Conservation (phyloP, 2,888 invertebrate species). For the Blastobasis adustella region DNA sequence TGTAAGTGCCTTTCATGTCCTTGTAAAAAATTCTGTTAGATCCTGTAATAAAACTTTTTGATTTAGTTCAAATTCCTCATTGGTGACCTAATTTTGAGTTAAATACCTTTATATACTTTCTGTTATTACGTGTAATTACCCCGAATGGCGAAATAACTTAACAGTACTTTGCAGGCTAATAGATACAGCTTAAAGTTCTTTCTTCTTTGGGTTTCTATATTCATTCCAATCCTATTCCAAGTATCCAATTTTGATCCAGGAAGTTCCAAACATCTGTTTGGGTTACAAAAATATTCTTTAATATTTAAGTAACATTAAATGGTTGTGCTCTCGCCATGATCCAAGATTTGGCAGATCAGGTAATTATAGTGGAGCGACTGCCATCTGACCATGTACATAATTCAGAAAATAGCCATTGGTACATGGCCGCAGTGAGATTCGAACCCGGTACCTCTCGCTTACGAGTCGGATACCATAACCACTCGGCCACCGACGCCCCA, state of each 20-base stretch:
- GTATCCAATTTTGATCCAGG: conserved; percentile 20
- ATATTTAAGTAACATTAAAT: too few relatives aligned
- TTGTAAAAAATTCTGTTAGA: conserved; percentile 32
- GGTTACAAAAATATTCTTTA: conserved; percentile 11
- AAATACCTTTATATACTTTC: neutral
- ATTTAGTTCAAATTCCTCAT: neutral
- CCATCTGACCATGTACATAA: too few relatives aligned
- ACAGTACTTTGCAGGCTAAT: conserved; percentile 31
- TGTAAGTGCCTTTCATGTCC: conserved; percentile 35
- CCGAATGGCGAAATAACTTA: conserved; percentile 44
- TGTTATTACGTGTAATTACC: conserved; percentile 26
- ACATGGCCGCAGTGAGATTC: too few relatives aligned
- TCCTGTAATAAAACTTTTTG: conserved; percentile 22
- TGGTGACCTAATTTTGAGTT: neutral
- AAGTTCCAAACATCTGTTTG: conserved; percentile 21
- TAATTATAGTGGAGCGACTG: too few relatives aligned
- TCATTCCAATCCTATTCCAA: conserved; percentile 27
- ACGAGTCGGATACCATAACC: too few relatives aligned
- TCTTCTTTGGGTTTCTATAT: conserved; percentile 17
- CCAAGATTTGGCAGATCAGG: too few relatives aligned
- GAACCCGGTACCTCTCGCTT: too few relatives aligned
- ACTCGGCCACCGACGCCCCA: too few relatives aligned
- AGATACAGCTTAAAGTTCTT: conserved; percentile 25
- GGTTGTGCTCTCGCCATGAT: too few relatives aligned
- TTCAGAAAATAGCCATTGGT: too few relatives aligned